These are phyloP conservation scores for Aethina tumida DNA, from an alignment of 1,140 invertebrate species.

Conservation along the genomic window DNA sequence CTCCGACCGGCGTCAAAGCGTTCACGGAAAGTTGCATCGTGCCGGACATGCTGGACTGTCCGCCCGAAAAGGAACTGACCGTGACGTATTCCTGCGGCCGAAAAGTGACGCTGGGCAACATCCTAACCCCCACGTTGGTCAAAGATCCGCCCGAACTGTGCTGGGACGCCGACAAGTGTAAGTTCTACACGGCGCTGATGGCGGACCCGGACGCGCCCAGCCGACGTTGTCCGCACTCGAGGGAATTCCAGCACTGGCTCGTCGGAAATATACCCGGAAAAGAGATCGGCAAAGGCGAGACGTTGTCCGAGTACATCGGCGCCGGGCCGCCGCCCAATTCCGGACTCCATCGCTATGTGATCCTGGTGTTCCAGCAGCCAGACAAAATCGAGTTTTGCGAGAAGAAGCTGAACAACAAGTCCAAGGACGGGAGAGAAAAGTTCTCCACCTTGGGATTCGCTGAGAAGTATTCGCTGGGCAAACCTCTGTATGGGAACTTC, in stretches of 20 bases:
- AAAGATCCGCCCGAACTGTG: conserved; percentile 51
- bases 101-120: conserved; percentile 52
- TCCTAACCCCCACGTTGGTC: conserved; percentile 57
- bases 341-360: conserved; percentile 82
- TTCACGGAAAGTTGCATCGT: conserved; percentile 39
- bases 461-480: conserved; percentile 69
- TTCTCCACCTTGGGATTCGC: conserved; percentile 79
- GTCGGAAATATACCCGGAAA: conserved; percentile 79
- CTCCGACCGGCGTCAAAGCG: conserved; percentile 17
- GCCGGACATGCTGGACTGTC: conserved; percentile 37
- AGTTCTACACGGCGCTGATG: conserved; percentile 65
- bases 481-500: conserved; percentile 79
- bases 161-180: conserved; percentile 46
- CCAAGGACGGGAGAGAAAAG: conserved; percentile 45
- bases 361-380: conserved; percentile 74
- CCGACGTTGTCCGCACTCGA: conserved; percentile 72
- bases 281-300: conserved; percentile 54
- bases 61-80: conserved; percentile 26
- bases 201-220: conserved; percentile 84
- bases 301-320: conserved; percentile 68
- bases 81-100: conserved; percentile 31
- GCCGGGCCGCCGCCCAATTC: conserved; percentile 72
- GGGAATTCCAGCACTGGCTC: conserved; percentile 88
- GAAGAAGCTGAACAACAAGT: conserved; percentile 44
- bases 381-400: conserved; percentile 59